Evolutionary conservation across 2,888 invertebrate species (phyloP).

Genomic region (Amiota minor): DNA sequence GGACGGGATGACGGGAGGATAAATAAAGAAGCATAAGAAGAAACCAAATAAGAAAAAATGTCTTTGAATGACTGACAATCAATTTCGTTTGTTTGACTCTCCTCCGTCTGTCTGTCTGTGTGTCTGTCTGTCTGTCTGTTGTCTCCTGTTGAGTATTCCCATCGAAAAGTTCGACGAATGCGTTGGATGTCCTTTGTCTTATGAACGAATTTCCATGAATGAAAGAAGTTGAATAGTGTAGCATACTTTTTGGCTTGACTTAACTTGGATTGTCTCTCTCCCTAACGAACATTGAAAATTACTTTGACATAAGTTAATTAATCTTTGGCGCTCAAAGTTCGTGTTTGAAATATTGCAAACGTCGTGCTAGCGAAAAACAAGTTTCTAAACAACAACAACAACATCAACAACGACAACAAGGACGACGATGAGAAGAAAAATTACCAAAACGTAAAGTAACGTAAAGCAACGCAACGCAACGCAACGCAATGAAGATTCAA

Average conservation of each 20-base stretch:
- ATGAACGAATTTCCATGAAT: too few species aligned
- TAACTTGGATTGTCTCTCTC: conserved; percentile 41
- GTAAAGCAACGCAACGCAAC: too few species aligned
- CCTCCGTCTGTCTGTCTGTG: neutral
- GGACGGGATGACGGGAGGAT: neutral
- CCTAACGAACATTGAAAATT: conserved; percentile 71
- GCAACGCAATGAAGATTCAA: neutral
- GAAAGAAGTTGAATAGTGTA: neutral
- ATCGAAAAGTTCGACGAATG: neutral
- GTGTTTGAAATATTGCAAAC: conserved; percentile 66
- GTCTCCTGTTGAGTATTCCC: neutral
- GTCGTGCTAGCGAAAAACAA: conserved; percentile 35
- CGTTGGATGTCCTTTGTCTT: too few species aligned
- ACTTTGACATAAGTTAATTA: conserved; percentile 73
- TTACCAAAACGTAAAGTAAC: too few species aligned
- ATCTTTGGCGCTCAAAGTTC: conserved; percentile 70
- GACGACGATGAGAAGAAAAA: neutral
- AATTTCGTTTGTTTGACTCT: conserved; percentile 59
- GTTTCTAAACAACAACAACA: conserved; percentile 27
- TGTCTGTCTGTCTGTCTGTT: conserved; percentile 10
- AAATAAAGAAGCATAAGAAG: too few species aligned
- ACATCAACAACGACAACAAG: conserved; percentile 7
- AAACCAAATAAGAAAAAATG: conserved; percentile 69
- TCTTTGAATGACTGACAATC: conserved; percentile 72
- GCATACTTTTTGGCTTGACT: conserved; percentile 19